Base-by-base conservation (phyloP, 2,797 vertebrate genomes). In the Sebastes wilsoni region DNA sequence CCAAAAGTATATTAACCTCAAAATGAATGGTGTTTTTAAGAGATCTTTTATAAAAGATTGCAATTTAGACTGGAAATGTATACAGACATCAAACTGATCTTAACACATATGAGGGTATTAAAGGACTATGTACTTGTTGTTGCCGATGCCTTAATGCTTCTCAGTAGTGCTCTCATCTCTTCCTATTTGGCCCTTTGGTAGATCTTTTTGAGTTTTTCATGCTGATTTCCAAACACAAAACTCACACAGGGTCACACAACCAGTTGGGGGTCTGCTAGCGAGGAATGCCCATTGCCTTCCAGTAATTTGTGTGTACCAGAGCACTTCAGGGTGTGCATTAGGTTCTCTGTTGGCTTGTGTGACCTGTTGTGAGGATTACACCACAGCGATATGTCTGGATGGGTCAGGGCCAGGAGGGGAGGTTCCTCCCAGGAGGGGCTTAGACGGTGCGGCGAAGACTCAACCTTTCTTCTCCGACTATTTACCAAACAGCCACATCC, bases 281-380 rank as follows among this genome's bases (percentile, higher is more conserved):
- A 75, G 75, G 23, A 86, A 60, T 62, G 25, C 10, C 34, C n/a
- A 49, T 64, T 65, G 62, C 79, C 80, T 9, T 83, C 78, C 72
- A 83, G 72, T 86, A 86, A 85, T 54, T 85, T 73, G 34, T 81
- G 67, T 84, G 71, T 83, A 75, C 42, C 52, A 16, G 49, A 34
- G 27, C 59, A 79, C 67, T 25, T 80, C 54, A 42, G 78, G 59
- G 71, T 77, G 80, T 80, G 66, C 75, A 30, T 77, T 23, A 62
- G 75, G 72, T 72, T 88, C 77, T 84, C 72, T 77, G 70, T 85
- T 88, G 82, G 71, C 86, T 87, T 77, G 65, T 77, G 65, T 88
- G 87, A 93, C 91, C 92, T 92, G 89, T 92, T 90, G 89, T 79
- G 83, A 83, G 88, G 92, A 91, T 93, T 93, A 90, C 88, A 85